Evolutionary conservation across 1,140 invertebrate species (phyloP), one percentile per base, ranked within the genome.

Genomic region (Leptopilina clavipes): DNA sequence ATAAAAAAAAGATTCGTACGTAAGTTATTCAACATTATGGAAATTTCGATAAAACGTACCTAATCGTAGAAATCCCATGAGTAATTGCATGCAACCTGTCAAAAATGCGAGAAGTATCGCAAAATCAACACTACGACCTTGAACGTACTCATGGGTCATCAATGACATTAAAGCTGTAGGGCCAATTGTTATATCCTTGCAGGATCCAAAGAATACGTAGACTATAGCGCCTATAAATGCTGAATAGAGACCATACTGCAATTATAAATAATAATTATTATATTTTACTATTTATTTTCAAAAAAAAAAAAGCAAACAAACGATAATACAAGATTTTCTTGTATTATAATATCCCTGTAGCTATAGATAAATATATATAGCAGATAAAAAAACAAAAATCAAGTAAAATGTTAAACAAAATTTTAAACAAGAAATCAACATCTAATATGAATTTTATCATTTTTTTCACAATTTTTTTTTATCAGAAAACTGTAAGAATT

Each of bases 161-260:
- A 97, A 89, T 1, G 95, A 93, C 91, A 97, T 93, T 19, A 97
- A 91, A 0, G 96, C 96, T 0, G 96, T 97, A 0, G 96, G 96
- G 14, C 96, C 96, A 79, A 97, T 94, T 0, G 96, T 97, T 73
- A 98, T 96, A 86, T 98, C 97, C 83, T 96, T 97, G 83, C 96
- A 96, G 5, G 96, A 97, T 19, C 97, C 97, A 81, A 98, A 94
- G 73, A 98, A 84, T 70, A 94, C 93, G 89, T 98, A 98, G n/a
- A 98, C 92, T 87, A 98, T 96, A 80, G 96, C 96, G 5, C 97
- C 97, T 90, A 97, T 94, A 88, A 98, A 98, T 0, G 96, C 95
- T 0, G 97, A 97, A 88, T 98, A 98, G 8, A 98, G 91, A 0
- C 97, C 97, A 88, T 96, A 96, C 94, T 97, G 91, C 70, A 93